Conservation (phyloP, 2,113 vertebrate genomes). For the Nesoenas mayeri region DNA sequence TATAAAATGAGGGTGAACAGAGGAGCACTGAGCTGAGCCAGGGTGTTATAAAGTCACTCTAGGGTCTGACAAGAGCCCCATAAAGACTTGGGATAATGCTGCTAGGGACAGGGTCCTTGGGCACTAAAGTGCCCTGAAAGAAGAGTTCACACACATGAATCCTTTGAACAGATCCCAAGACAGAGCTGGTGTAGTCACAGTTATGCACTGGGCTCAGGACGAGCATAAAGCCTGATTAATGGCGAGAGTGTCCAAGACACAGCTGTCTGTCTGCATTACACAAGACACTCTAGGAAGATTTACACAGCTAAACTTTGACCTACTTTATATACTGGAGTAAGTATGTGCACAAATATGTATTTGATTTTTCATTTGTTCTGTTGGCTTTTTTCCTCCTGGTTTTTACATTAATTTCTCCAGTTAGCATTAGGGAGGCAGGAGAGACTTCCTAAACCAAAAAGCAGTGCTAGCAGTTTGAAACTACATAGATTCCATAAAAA, state of each 20-base stretch:
- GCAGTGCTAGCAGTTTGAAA: not conserved
- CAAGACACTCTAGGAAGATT: not conserved
- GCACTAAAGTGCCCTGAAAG: not conserved
- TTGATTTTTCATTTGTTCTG: not conserved
- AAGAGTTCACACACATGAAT: not conserved
- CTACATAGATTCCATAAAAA: not conserved
- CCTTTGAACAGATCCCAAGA: not conserved
- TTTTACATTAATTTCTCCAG: not conserved
- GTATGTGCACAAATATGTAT: not conserved
- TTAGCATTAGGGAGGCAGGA: not conserved
- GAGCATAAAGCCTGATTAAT: not conserved
- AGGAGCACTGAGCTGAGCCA: not conserved
- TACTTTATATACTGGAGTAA: not conserved
- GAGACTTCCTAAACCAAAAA: not conserved
- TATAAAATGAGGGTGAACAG: not conserved
- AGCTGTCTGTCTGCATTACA: not conserved
- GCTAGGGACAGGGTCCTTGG: not conserved
- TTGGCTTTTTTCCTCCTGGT: not conserved
- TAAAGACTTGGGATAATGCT: not conserved
- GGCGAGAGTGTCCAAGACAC: not conserved
- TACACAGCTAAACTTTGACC: slow-evolving; percentile 9
- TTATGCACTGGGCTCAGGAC: not conserved
- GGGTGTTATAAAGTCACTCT: not conserved
- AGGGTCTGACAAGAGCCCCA: not conserved
- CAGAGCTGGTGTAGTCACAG: not conserved